A percentile compares a stretch with the other conserved stretches of the same genome.
Evolutionary conservation across 2,113 vertebrate genomes (phyloP).

Genomic region (Ondatra zibethicus): DNA sequence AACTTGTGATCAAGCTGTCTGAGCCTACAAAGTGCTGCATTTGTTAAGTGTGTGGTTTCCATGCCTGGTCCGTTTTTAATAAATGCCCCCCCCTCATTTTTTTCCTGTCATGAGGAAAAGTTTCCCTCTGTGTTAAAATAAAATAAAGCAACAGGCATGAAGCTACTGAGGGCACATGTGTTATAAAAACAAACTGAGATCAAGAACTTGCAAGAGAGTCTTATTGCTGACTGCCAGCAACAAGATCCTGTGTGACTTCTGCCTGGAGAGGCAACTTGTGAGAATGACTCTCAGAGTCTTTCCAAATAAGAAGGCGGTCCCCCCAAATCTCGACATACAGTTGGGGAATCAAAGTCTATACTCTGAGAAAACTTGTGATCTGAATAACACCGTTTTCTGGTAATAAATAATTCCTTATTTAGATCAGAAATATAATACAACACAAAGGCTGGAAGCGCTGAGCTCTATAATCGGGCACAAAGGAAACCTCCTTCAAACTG

Average conservation of each 20-base stretch:
- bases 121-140: conserved; percentile 22
- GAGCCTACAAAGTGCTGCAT: neutral
- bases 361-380: conserved; percentile 36
- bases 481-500: conserved; percentile 61
- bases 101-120: conserved; percentile 45
- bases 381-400: conserved; percentile 63
- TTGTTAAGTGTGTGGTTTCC: neutral
- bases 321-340: conserved; percentile 15
- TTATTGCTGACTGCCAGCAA: conserved; percentile 68
- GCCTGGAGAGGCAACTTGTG: conserved; percentile 67
- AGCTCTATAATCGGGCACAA: conserved; percentile 70
- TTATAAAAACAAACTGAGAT: conserved; percentile 51
- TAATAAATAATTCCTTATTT: conserved; percentile 72
- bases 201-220: conserved; percentile 73
- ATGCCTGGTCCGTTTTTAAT: neutral
- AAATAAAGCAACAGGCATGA: conserved; percentile 45
- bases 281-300: conserved; percentile 58
- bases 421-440: conserved; percentile 67
- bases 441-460: conserved; percentile 51
- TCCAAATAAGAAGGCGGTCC: conserved; percentile 49
- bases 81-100: accelerated
- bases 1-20: neutral
- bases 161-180: neutral
- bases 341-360: conserved; percentile 52
- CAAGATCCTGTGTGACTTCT: conserved; percentile 64